A percentile compares a stretch with the other conserved stretches of the same genome.
Evolutionary conservation across 2,797 vertebrate species (phyloP).

Genomic region (Hydrocynus forskahlii): DNA sequence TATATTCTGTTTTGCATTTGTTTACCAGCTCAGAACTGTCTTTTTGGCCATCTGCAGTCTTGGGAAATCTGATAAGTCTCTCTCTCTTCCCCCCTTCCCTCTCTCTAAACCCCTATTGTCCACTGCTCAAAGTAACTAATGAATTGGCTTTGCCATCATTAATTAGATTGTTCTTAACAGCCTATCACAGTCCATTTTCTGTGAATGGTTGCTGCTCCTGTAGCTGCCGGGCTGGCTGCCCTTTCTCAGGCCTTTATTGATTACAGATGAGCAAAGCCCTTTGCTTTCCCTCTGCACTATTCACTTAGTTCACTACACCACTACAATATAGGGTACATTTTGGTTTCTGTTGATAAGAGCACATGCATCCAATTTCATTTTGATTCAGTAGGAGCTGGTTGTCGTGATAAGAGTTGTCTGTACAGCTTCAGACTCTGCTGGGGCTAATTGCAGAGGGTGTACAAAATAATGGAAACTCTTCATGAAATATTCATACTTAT

Average conservation of each 20-base stretch:
- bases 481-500: too few species aligned
- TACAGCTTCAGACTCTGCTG: background rate
- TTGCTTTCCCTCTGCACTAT: background rate
- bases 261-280: background rate
- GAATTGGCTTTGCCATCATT: background rate
- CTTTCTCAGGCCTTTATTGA: constrained; percentile 1
- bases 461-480: too few species aligned
- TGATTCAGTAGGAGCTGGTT: background rate
- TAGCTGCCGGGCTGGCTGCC: background rate
- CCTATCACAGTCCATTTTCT: background rate
- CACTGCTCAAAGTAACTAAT: background rate
- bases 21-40: background rate
- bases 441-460: too few species aligned
- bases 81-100: background rate
- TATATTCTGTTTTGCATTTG: background rate
- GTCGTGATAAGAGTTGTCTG: background rate
- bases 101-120: background rate
- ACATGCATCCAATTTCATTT: background rate
- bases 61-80: background rate
- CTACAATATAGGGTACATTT: background rate
- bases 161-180: constrained; percentile 19
- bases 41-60: background rate
- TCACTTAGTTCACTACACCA: background rate
- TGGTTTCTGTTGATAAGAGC: constrained; percentile 1
- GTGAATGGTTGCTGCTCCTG: background rate